phyloP scores from a whole-genome alignment of 2,113 vertebrate species.

The Glaucidium brasilianum region DNA sequence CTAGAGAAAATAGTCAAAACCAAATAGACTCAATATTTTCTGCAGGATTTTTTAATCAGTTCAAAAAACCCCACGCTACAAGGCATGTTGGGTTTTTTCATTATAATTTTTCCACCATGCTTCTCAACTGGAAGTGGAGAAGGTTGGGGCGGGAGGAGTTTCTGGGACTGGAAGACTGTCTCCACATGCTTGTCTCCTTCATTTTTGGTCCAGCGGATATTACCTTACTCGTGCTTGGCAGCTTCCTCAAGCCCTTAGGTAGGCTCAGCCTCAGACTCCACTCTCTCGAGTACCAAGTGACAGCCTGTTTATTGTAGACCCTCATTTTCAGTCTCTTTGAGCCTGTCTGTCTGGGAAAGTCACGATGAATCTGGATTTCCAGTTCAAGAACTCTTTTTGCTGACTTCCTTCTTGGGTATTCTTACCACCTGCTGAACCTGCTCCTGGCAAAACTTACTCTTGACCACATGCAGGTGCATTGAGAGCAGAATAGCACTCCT shows the following conservation, averaged over 20 bases:
- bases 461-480: fast-evolving
- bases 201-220: background rate
- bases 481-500: background rate
- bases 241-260: background rate
- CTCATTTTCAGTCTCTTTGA: background rate
- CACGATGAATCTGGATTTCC: background rate
- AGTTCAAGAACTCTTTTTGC: background rate
- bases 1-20: background rate
- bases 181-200: background rate
- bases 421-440: background rate
- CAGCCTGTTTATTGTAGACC: background rate
- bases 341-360: background rate
- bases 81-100: background rate
- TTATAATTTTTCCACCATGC: background rate
- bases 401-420: background rate
- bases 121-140: background rate
- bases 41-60: background rate
- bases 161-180: background rate
- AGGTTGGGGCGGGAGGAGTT: background rate
- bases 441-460: background rate
- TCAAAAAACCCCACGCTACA: background rate
- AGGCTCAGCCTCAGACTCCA: background rate
- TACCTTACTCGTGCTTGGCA: background rate
- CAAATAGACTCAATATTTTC: background rate
- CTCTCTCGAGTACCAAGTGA: background rate